Evolutionary conservation across 37 sponge, comb jelly and placozoan species (phyloP), one percentile per base, ranked within the genome.

Genomic region (Sycon ciliatum): DNA sequence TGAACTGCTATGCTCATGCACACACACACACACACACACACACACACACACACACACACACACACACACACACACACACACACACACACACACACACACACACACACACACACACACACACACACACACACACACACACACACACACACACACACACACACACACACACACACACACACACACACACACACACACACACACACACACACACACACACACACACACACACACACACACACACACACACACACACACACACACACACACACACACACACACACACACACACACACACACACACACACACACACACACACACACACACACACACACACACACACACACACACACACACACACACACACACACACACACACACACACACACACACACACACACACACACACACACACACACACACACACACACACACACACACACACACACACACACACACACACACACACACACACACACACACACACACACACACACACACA

Each of bases 341-440:
- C 23, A 30, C 28, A 73, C 18, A 23, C 27, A 65, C 28, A 34
- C 16, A n/a, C 23, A 22, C 22, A 31, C 22, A 29, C 16, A 35
- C 1, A 69, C 24, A 6, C 24, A 69, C 9, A 69, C 46, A 38
- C 26, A 38, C 46, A 69, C 26, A 69, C 70, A 69, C 70, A 69
- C 11, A 38, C 46, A 69, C 46, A 69, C 26, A 66, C 30, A 66
- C 36, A 42, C 49, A 42, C 13, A 42, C 49, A 42, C 49, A 42
- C 49, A 42, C 49, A 42, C 49, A 42, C 49, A 42, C 49, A 42
- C 36, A 66, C 30, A 66, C 36, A 42, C 49, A 42, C 13, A 42
- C 49, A 42, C 49, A 42, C 49, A 42, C 49, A 42, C 49, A 42
- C 49, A 42, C 49, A 42, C 13, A 42, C 49, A 42, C 49, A 42